Base-by-base conservation (phyloP, 1,140 invertebrate species). In the Hyphantria cunea region DNA sequence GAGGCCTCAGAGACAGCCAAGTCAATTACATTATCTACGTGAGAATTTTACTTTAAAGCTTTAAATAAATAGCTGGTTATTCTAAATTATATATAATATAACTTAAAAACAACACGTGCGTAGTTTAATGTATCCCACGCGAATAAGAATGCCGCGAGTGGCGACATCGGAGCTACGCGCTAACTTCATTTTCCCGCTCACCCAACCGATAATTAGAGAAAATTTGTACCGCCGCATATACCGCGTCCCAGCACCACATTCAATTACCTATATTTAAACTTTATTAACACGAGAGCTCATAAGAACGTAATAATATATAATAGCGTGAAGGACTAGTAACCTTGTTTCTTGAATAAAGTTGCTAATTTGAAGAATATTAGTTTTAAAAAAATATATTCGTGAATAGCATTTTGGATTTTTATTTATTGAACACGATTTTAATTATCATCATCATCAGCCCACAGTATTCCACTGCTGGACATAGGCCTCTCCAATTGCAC, bases 171-270 rank as follows among this genome's bases (percentile, higher is more conserved):
- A 72, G 54, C 53, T 42, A 14, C 50, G 45, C 41, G 63, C 39
- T 68, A 72, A 72, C 68, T 37, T 72, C 41, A 64, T 25, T 68
- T 72, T 63, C 51, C 68, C 44, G 54, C 59, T 52, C 48, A 53
- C 54, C 69, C 48, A 8, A 15, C 54, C 62, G 52, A 68, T 65
- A 68, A 72, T 71, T 71, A 59, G 54, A 67, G 44, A 66, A 75
- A 66, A 63, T 69, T 59, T 61, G 55, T 48, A 55, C 47, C 60
- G 62, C 58, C 25, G 52, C 47, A 32, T 56, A 10, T 44, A 39
- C 41, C 34, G 47, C 47, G 42, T 32, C 25, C 41, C 47, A 42
- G 8, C 11, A 25, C 56, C 48, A 37, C 47, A 33, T 39, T 42
- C 64, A 61, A 65, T 69, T 65, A 51, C 61, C n/a, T 14, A 33